Conservation (phyloP, 2,113 vertebrate genomes). For the Montifringilla adamsi region DNA sequence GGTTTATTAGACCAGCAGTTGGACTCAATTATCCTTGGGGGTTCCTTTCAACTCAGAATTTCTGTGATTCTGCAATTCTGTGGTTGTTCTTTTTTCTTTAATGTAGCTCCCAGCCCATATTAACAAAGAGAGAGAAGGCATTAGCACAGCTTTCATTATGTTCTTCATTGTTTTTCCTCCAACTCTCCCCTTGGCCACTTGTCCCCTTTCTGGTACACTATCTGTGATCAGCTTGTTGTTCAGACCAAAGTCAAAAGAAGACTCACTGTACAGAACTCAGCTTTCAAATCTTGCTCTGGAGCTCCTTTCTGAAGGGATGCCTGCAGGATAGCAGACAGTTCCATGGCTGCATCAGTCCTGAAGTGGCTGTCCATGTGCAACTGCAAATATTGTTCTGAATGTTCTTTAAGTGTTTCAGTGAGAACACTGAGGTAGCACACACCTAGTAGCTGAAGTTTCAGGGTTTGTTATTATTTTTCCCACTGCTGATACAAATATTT, state of each 20-base stretch:
- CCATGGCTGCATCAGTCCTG: not conserved
- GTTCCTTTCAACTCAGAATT: not conserved
- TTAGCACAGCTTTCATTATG: not conserved
- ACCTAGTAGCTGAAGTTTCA: not conserved
- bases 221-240: not conserved
- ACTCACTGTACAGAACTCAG: not conserved
- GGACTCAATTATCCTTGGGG: rapidly evolving
- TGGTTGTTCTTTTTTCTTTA: not conserved
- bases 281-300: not conserved
- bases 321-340: not conserved
- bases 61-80: not conserved
- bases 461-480: not conserved
- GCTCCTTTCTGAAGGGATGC: not conserved
- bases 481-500: not conserved
- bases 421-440: not conserved
- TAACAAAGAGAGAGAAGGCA: not conserved
- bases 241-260: not conserved
- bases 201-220: not conserved
- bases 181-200: not conserved
- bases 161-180: not conserved
- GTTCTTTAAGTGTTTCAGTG: not conserved
- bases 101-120: not conserved
- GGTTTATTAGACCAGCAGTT: not conserved
- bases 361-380: not conserved
- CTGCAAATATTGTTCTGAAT: not conserved